A percentile compares a stretch with the other conserved stretches of the same genome.
Conservation (phyloP, 1,140 invertebrate genomes). For the Coenobita brevimanus region DNA sequence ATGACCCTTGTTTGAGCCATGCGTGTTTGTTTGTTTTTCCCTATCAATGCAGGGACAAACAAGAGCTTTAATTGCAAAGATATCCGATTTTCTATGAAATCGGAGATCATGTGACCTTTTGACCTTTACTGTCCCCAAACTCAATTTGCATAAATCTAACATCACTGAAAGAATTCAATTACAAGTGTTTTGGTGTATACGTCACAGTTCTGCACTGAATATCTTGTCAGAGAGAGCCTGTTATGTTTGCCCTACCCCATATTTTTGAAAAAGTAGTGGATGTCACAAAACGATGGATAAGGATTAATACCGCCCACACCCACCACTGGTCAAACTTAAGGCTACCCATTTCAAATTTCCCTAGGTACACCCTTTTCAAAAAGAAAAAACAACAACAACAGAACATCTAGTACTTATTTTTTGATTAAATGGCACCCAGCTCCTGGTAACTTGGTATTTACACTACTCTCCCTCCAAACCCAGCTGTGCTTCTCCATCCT, state of each 20-base stretch:
- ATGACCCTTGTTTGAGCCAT: background rate
- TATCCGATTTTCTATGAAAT: constrained; percentile 10
- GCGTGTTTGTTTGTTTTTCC: background rate
- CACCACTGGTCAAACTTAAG: too few relatives aligned
- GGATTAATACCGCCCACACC: too few relatives aligned
- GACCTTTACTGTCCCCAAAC: background rate
- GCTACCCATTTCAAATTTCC: too few relatives aligned
- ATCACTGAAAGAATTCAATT: background rate
- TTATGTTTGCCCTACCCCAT: constrained; percentile 14
- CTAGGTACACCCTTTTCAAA: too few relatives aligned
- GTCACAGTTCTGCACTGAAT: too few relatives aligned
- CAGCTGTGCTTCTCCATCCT: too few relatives aligned
- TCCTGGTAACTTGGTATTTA: too few relatives aligned
- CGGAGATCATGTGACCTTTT: background rate
- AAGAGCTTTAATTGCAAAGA: background rate
- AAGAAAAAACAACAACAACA: too few relatives aligned
- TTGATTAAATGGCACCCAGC: too few relatives aligned
- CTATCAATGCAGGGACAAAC: background rate
- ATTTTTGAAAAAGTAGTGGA: background rate
- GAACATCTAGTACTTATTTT: too few relatives aligned
- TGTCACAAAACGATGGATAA: too few relatives aligned
- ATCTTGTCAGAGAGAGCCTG: background rate
- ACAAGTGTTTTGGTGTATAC: background rate
- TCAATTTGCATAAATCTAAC: background rate
- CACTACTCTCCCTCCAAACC: too few relatives aligned